Percentiles rank a stretch among this genome's conserved stretches.
These are phyloP conservation scores for Drosophila sordidapex DNA, from an alignment of 2,888 invertebrate genomes.

Conservation along the genomic window DNA sequence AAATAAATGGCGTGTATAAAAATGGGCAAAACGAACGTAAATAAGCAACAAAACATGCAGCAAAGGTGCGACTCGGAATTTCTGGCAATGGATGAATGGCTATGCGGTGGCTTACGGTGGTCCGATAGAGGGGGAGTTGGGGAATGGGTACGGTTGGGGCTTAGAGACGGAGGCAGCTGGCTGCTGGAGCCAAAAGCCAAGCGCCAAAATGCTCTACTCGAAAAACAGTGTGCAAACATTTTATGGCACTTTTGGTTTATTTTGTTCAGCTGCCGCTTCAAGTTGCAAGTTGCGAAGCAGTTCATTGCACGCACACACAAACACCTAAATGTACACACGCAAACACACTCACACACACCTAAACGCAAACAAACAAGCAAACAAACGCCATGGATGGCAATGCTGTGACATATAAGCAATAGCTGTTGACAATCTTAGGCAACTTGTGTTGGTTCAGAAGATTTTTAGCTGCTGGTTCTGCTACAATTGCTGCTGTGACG, in stretches of 20 bases:
- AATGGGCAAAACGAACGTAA: slow-evolving; percentile 67
- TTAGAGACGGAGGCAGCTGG: not conserved
- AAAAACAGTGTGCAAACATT: slow-evolving; percentile 73
- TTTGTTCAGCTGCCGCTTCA: slow-evolving; percentile 56
- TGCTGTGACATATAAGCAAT: slow-evolving; percentile 57
- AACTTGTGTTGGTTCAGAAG: slow-evolving; percentile 62
- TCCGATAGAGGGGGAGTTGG: not conserved
- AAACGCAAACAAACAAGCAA: not conserved
- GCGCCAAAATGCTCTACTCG: slow-evolving; percentile 47
- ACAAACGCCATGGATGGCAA: slow-evolving; percentile 8
- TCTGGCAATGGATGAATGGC: slow-evolving; percentile 51
- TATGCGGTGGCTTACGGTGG: slow-evolving; percentile 9
- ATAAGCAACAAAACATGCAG: slow-evolving; percentile 63
- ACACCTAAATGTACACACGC: slow-evolving; percentile 12
- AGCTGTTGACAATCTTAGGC: slow-evolving; percentile 79
- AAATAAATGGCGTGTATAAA: slow-evolving; percentile 77
- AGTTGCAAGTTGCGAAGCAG: slow-evolving; percentile 53
- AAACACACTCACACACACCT: slow-evolving; percentile 8
- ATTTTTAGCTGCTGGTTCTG: slow-evolving; percentile 36
- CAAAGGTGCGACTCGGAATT: slow-evolving; percentile 45
- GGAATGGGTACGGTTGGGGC: not conserved
- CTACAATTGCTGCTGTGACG: slow-evolving; percentile 5
- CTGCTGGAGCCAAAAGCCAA: slow-evolving; percentile 39
- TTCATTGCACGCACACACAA: slow-evolving; percentile 49
- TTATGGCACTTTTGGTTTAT: slow-evolving; percentile 79